Base-by-base conservation (phyloP, 2,797 vertebrate genomes). In the Clarias pachynema region DNA sequence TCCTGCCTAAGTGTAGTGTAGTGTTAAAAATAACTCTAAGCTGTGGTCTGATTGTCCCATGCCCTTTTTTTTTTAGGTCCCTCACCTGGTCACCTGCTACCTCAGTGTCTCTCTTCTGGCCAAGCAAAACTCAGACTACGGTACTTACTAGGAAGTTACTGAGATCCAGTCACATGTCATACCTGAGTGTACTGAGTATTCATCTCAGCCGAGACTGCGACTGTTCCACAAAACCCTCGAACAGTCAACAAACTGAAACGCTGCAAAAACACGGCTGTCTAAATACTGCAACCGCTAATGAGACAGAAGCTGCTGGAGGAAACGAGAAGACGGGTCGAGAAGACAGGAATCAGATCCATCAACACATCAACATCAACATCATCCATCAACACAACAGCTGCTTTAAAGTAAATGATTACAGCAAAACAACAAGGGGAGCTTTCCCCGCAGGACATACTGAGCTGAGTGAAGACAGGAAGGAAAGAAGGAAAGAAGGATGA, bases 381-480 rank as follows among this genome's bases (percentile, higher is more conserved):
- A 40, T 62, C 77, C 77, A n/a, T 79, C 78, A 79, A 29, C 60
- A 79, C 78, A 79, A 49, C 78, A 79, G 60, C 59, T 79, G 77
- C 37, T 79, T 62, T n/a, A 26, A 65, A 79, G 26, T 44, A 29
- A 72, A 72, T 56, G 56, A 82, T 34, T 70, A 60, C 80, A 68
- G 44, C 68, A 59, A 72, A 68, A 24, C 26, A 56, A 57, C 24
- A 44, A 26, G 18, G 26, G 34, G 59, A 65, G 78, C 20, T 79
- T 62, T 26, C 63, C 59, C 77, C n/a, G 34, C 56, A 56, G 59
- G 34, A 79, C 59, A 79, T 1, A 59, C 31, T 14, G 75, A 60
- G 53, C 56, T 34, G 29, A 78, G 20, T 15, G 75, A 20, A 18
- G 68, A 29, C 7, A 75, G 73, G 29, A 12, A 53, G 73, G 49